Evolutionary conservation across 2,113 vertebrate species (phyloP).

Genomic region (Eulacestoma nigropectus): DNA sequence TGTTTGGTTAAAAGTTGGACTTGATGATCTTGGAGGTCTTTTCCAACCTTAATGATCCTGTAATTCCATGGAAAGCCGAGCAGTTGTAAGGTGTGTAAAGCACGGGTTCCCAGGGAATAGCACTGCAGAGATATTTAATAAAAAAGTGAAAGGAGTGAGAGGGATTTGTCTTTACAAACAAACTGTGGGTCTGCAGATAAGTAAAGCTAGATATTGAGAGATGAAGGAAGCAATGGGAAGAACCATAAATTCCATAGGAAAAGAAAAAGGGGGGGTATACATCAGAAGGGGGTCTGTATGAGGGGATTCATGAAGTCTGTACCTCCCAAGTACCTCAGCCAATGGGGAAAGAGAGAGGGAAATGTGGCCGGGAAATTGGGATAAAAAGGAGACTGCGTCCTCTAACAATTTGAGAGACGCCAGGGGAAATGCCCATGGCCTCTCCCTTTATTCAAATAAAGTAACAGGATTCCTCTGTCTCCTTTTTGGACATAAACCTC

Average conservation of each 20-base stretch:
- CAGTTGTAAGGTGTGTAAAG: neutral
- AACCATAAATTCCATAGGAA: neutral
- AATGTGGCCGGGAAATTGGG: accelerated
- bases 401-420: neutral
- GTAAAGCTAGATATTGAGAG: neutral
- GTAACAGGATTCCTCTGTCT: neutral
- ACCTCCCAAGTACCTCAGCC: neutral
- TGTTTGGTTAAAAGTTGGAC: neutral
- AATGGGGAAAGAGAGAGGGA: neutral
- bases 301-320: neutral
- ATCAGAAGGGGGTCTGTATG: neutral
- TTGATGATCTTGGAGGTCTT: neutral
- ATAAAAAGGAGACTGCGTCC: neutral
- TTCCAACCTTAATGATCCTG: accelerated
- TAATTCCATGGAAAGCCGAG: neutral
- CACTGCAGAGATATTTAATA: neutral
- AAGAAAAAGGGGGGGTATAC: neutral
- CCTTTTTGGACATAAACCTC: neutral
- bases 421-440: neutral
- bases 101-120: neutral
- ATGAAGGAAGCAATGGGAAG: neutral
- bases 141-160: neutral
- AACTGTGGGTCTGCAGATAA: neutral
- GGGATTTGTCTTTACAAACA: neutral
- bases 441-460: neutral